Evolutionary conservation across 2,113 vertebrate species (phyloP), one percentile per base, ranked within the genome.

Genomic region (Clinocottus analis): DNA sequence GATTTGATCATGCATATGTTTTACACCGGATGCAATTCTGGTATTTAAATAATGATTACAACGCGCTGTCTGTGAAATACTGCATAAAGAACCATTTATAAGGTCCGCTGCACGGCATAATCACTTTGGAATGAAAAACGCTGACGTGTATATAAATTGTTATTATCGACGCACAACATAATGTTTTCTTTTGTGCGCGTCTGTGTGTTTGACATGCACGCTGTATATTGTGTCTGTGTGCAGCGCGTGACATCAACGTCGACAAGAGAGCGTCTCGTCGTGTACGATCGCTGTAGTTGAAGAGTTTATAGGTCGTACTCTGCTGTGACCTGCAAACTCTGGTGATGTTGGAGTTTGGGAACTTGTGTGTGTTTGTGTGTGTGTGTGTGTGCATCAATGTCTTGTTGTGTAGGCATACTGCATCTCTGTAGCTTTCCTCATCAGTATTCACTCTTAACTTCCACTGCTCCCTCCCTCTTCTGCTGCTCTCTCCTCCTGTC

Each of bases 401-500:
- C 75, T 86, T 72, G 74, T 87, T 91, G 87, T 91, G 83, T 67
- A 72, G 79, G 60, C 74, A 90, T 82, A 80, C 87, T 88, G 86
- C 78, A 75, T 86, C 83, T 90, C 82, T 89, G 82, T 86, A 70
- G 82, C 83, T 65, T 2, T 47, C 72, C 88, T 91, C 87, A 90
- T 93, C 81, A 90, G 85, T 90, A 90, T 91, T 90, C 90, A 63
- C 59, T 77, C 72, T 74, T 65, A 75, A 82, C 75, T 76, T 66
- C 25, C 49, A 33, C 63, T 25, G 29, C 68, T 56, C 53, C n/a
- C 43, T 80, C 51, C 37, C 33, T 72, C 58, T 23, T 47, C 72
- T 60, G 66, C 85, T 49, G 59, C 83, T 85, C 72, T 76, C 71
- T 56, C 41, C 72, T 87, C 83, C 63, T 88, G 83, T 85, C 87